Conservation (phyloP, 2,797 vertebrate species). For the Eurystomus glaucurus region DNA sequence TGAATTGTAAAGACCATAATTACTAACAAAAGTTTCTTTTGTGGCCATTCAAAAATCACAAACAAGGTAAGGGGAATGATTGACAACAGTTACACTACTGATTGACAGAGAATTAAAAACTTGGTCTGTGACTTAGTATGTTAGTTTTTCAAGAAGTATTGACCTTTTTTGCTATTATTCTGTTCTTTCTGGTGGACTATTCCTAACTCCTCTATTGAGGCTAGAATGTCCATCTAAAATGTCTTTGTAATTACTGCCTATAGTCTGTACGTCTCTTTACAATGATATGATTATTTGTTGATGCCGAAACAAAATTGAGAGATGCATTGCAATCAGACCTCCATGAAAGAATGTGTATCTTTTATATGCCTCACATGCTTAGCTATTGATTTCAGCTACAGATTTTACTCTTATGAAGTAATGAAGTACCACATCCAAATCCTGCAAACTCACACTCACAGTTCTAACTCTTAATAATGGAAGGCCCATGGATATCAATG, state of each 20-base stretch:
- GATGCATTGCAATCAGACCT: slow-evolving; percentile 42
- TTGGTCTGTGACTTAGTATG: slow-evolving; percentile 51
- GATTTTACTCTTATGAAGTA: slow-evolving; percentile 44
- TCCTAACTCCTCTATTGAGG: slow-evolving; percentile 38
- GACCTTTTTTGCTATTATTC: slow-evolving; percentile 56
- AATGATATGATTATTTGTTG: slow-evolving; percentile 53
- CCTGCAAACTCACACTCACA: neutral
- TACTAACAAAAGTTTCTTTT: slow-evolving; percentile 63
- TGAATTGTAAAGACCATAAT: slow-evolving; percentile 36
- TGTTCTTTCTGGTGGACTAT: slow-evolving; percentile 32
- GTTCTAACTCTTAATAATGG: slow-evolving; percentile 52
- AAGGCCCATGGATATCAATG: slow-evolving; percentile 57
- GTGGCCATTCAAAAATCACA: slow-evolving; percentile 59
- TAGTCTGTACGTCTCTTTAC: neutral
- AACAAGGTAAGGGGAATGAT: slow-evolving; percentile 47
- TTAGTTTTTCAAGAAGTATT: slow-evolving; percentile 48
- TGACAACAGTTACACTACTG: slow-evolving; percentile 57
- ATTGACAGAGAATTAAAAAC: slow-evolving; percentile 67
- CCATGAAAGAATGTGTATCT: slow-evolving; percentile 40
- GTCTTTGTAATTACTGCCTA: slow-evolving; percentile 57
- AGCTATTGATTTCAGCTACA: slow-evolving; percentile 50
- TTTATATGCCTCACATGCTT: slow-evolving; percentile 28
- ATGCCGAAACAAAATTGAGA: neutral
- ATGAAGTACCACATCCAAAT: slow-evolving; percentile 47
- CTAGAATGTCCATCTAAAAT: slow-evolving; percentile 44